Base-by-base conservation (phyloP, 2,113 vertebrate species). In the Zosterops hypoxanthus region DNA sequence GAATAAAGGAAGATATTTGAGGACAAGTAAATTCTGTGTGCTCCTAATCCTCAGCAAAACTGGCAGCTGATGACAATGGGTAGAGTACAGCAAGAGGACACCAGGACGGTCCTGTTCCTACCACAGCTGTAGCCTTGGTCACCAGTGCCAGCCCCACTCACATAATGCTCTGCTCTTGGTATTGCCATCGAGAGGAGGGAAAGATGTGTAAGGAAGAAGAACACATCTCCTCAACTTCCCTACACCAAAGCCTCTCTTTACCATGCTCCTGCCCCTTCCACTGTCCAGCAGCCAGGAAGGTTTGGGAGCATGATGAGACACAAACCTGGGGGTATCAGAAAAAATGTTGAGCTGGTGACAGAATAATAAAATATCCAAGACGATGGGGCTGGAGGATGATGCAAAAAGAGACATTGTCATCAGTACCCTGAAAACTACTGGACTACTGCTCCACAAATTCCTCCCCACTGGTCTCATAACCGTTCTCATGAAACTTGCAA, bases 91-190 rank as follows among this genome's bases (percentile, higher is more conserved):
- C 23, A 50, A 42, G n/a, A 12, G 42, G 42, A 64, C 18, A 63
- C 7, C 78, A 39, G n/a, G 31, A 29, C 42, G 70, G 19, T 8
- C 53, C 76, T 56, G 17, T 34, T 90, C 65, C 36, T 93, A 33
- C n/a, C 85, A n/a, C 24, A 69, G 12, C 26, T 63, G 34, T 34
- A 89, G 65, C 25, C 36, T 84, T 2, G 5, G 56, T 23, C 61
- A 18, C 42, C 0, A 0, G 28, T 61, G 28, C 41, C 20, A 57
- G 59, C 8, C 19, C 20, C 1, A 2, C 12, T 10, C 41, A 22
- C 15, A 6, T 17, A 26, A 44, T 5, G 11, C 14, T 80, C 29
- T 81, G 50, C 25, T 66, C 42, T 59, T 39, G 15, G 12, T 78
- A 26, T 3, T 50, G 23, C 49, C 56, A 34, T 5, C 2, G 2